A percentile compares a stretch with the other conserved stretches of the same genome.
phyloP scores from a whole-genome alignment of 2,113 vertebrate species.

The Clupea harengus region DNA sequence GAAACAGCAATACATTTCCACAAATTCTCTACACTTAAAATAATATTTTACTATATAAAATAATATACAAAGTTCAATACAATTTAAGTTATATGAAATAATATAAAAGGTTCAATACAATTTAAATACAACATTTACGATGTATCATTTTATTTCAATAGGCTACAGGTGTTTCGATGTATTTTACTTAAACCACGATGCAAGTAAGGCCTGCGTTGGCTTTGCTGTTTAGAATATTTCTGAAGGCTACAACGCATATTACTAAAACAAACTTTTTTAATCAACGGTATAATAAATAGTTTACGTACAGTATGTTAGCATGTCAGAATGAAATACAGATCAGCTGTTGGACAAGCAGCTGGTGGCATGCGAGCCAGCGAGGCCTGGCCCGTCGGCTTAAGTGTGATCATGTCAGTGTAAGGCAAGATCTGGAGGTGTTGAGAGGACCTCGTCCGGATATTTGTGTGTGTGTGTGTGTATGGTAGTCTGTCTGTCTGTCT shows the following conservation, averaged over 20 bases:
- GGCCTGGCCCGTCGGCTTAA: constrained; percentile 3
- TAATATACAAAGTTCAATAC: too few relatives aligned
- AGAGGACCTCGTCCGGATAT: neutral
- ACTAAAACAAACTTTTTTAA: neutral
- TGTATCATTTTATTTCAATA: too few relatives aligned
- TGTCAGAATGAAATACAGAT: constrained; percentile 17
- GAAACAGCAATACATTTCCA: neutral
- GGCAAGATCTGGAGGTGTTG: constrained; percentile 7
- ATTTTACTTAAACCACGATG: neutral
- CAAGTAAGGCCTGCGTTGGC: neutral
- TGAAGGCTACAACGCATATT: neutral
- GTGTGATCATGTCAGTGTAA: constrained; percentile 13
- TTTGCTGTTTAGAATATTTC: neutral
- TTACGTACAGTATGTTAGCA: neutral
- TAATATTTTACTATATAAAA: too few relatives aligned
- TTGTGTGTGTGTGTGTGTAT: neutral
- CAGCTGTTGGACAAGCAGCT: constrained; percentile 5
- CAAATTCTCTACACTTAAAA: too few relatives aligned
- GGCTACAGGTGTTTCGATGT: neutral
- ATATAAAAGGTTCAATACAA: too few relatives aligned
- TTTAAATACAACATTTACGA: too few relatives aligned
- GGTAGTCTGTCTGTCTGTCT: neutral
- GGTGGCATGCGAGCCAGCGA: neutral
- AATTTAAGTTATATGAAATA: too few relatives aligned
- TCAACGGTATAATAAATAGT: neutral